These are phyloP conservation scores for Temnothorax curvispinosus DNA, from an alignment of 1,140 invertebrate species.

Conservation along the genomic window DNA sequence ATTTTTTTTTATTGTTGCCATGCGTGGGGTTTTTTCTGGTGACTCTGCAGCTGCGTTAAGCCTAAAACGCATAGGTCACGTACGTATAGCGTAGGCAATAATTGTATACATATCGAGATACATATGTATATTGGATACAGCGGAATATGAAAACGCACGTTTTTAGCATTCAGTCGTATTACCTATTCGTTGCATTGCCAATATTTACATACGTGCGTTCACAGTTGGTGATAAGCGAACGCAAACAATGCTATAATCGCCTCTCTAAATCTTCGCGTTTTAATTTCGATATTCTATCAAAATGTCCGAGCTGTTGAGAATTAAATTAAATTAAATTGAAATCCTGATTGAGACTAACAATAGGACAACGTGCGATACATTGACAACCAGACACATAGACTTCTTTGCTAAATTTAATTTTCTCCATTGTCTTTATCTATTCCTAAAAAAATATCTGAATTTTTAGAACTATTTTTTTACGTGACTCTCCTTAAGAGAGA, in stretches of 20 bases:
- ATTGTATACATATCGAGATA: neutral
- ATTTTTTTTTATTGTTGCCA: neutral
- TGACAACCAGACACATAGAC: neutral
- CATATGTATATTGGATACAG: neutral
- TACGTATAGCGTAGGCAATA: neutral
- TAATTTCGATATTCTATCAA: neutral
- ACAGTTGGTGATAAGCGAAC: neutral
- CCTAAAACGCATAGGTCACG: neutral
- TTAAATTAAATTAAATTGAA: neutral
- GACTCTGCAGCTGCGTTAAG: neutral
- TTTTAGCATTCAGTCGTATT: slow-evolving; percentile 37
- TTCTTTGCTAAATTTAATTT: neutral
- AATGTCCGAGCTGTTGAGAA: neutral
- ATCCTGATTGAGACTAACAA: neutral
- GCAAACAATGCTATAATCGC: neutral
- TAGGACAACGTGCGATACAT: neutral
- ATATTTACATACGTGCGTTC: slow-evolving; percentile 32
- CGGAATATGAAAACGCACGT: slow-evolving; percentile 21
- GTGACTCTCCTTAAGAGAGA: neutral
- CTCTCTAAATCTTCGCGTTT: neutral
- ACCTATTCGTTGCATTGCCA: neutral
- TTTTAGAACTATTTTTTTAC: neutral
- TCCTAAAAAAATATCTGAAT: neutral
- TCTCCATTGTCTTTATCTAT: neutral
- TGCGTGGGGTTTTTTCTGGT: neutral